Conservation (phyloP, 2,113 vertebrate species). For the Columbina picui region DNA sequence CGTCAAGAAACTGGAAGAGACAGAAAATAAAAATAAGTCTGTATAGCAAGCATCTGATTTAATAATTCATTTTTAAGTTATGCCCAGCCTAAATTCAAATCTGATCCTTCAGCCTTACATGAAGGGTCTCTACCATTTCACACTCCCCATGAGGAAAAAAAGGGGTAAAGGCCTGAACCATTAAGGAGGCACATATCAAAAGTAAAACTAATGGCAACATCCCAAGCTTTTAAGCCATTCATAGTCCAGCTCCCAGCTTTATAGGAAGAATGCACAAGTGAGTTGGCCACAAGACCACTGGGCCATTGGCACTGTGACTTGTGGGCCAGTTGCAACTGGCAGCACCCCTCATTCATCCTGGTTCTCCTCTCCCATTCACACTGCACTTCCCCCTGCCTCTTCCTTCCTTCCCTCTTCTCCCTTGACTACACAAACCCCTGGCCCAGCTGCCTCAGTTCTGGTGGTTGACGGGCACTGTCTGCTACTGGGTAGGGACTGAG, state of each 20-base stretch:
- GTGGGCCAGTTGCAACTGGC: background rate
- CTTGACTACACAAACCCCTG: background rate
- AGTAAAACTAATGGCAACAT: background rate
- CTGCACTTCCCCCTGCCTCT: background rate
- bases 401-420: background rate
- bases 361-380: background rate
- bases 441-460: background rate
- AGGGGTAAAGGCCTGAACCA: background rate
- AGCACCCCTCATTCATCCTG: background rate
- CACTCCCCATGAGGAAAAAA: background rate
- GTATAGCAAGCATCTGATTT: background rate
- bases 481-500: background rate
- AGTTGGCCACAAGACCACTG: background rate
- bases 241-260: background rate
- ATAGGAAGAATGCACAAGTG: background rate
- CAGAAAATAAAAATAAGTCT: background rate
- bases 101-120: background rate
- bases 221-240: background rate
- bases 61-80: background rate
- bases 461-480: background rate
- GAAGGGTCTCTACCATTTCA: background rate
- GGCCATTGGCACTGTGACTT: background rate
- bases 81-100: background rate
- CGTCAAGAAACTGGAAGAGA: slow-evolving; percentile 82
- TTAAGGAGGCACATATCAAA: background rate